Evolutionary conservation across 2,888 invertebrate genomes (phyloP), one percentile per base, ranked within the genome.

Genomic region (Baccha elongata): DNA sequence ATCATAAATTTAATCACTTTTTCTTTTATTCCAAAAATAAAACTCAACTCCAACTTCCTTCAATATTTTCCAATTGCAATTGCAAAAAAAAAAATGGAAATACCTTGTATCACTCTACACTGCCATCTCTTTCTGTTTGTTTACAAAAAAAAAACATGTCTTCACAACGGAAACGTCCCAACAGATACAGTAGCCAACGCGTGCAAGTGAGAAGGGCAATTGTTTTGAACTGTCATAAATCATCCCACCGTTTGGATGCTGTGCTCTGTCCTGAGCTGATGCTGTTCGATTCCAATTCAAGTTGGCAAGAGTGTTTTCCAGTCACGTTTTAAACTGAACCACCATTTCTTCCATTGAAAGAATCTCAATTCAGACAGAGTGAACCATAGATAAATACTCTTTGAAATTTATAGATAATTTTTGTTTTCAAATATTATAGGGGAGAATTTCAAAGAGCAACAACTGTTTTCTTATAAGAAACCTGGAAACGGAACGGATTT

Each of bases 141-240:
- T 81, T 81, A 76, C 67, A 64, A 32, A 68, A 68, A 71, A 53
- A 71, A 71, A 50, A 26, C 32, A 72, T 48, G 62, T 58, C 48
- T 64, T 58, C 65, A 72, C 62, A 76, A 58, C 42, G 72, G 62
- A 83, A 73, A 68, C 76, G 83, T 78, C 42, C 60, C 65, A 83
- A 68, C 46, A 68, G 71, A 81, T 84, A 78, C 84, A 60, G 80
- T 81, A 84, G 80, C 84, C 11, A 84, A 69, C 78, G 69, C 23
- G 68, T 72, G 80, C 64, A 78, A 75, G 74, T 84, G 86, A 86
- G 88, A 84, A 85, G 85, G 87, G 85, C 84, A 85, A 88, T 88
- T 88, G 87, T 87, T 87, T 88, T 87, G 87, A 89, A 87, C 88
- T 90, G 90, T 89, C 90, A 89, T 90, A 89, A 89, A 89, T 90